A percentile compares a stretch with the other conserved stretches of the same genome.
phyloP scores from a whole-genome alignment of 2,797 vertebrate genomes.

The Anableps anableps region DNA sequence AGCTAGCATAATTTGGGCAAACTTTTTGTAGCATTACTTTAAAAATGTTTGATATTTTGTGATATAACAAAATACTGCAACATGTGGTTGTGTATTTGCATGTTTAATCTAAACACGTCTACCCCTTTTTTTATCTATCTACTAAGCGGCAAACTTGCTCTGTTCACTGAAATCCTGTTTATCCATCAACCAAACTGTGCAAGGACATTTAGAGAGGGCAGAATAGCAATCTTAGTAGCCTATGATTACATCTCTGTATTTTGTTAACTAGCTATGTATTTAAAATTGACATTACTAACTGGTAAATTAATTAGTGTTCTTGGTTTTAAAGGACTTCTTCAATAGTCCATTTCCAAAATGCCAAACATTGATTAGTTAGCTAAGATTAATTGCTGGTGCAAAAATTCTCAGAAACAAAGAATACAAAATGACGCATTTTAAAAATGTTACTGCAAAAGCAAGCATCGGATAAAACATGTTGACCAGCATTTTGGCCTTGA shows the following conservation, averaged over 20 bases:
- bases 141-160: too few relatives aligned
- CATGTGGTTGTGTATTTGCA: neutral
- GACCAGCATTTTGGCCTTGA: slow-evolving; percentile 47
- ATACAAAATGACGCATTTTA: slow-evolving; percentile 13
- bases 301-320: neutral
- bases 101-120: neutral
- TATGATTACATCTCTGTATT: neutral
- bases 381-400: slow-evolving; percentile 5
- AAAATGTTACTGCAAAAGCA: slow-evolving; percentile 35
- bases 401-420: neutral
- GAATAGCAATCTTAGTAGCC: neutral
- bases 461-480: slow-evolving; percentile 36
- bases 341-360: slow-evolving; percentile 1
- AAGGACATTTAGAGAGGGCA: neutral
- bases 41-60: neutral
- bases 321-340: neutral
- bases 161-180: too few relatives aligned
- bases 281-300: neutral
- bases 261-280: neutral
- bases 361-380: neutral
- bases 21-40: too few relatives aligned
- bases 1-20: neutral
- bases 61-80: neutral
- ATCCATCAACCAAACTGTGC: neutral
- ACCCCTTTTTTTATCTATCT: neutral